Evolutionary conservation across 2,888 invertebrate genomes (phyloP), one percentile per base, ranked within the genome.

Genomic region (Acholoe squamosa): DNA sequence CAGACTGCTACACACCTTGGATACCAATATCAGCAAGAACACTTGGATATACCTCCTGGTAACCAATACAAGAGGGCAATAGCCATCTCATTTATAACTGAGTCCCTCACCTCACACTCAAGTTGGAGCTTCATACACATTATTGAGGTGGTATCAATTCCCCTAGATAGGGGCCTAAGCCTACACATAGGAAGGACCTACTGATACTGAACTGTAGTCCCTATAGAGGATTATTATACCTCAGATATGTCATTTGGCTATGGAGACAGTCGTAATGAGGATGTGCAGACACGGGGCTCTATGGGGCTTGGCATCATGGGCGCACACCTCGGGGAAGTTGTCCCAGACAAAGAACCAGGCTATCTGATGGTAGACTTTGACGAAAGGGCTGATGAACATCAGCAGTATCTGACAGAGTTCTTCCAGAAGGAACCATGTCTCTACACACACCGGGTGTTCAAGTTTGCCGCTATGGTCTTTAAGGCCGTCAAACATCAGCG

Each of bases 381-480:
- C 56, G 86, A 86, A 52, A 10, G 86, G 33, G 16, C 22, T 25
- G 90, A 90, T 3, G 80, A 90, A 12, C 90, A 90, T 22, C 34
- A 90, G 31, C 51, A 54, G 80, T 90, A 80, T 84, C 76, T 91
- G 34, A 71, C 52, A 3, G 90, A 91, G 43, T 92, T 92, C 90
- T 92, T 92, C 91, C 91, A 91, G 56, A 91, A 91, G 76, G 91
- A 92, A 33, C 90, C 91, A 0, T 92, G 92, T 61, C 91, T 93
- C 25, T 94, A 95, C 92, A 93, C 93, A 34, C 95, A 95, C 89
- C 92, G 92, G 86, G 92, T 94, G 71, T 95, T 93, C 92, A 52
- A 91, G 43, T 92, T 94, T 86, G 94, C 94, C 19, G 93, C 94
- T 7, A 93, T 92, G 91, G 93, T 95, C 51, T 95, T 94, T 92